Base-by-base conservation (phyloP, 1,140 invertebrate species). In the Sycobia sp. region DNA sequence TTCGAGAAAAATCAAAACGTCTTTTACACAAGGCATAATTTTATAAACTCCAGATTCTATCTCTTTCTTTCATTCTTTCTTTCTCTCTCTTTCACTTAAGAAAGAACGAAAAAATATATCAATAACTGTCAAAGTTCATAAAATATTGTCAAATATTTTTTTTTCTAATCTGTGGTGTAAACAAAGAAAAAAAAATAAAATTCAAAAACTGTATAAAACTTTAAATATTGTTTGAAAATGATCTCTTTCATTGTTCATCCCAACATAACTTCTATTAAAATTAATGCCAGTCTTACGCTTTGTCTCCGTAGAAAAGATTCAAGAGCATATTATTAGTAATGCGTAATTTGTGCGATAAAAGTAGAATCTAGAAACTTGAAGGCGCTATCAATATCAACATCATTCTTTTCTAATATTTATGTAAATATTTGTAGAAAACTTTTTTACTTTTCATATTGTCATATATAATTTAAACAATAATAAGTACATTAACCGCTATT, bases 41-140 rank as follows among this genome's bases (percentile, higher is more conserved):
- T 49, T 63, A 56, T 55, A 57, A 29, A 51, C 44, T 62, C 27
- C 36, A 58, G 32, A 58, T 55, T 34, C 29, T 60, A n/a, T n/a
- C n/a, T n/a, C n/a, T n/a, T n/a, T n/a, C n/a, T n/a, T n/a, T n/a
- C n/a, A n/a, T n/a, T n/a, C n/a, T n/a, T n/a, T n/a, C n/a, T n/a
- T n/a, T n/a, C n/a, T n/a, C n/a, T n/a, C n/a, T n/a, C n/a, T n/a
- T n/a, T n/a, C n/a, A n/a, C n/a, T 59, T 18, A 34, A 43, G 13
- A 53, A 55, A 51, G 41, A 61, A 56, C 41, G 1, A 13, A 55
- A 55, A 27, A 51, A 55, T 62, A 60, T 62, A 56, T 65, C 36
- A 60, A 59, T 39, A 68, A 53, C 32, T 50, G 16, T n/a, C 36
- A 51, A 27, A 54, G 62, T 55, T 62, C 39, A 62, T 62, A 56